These are phyloP conservation scores for Myotis lucifugus DNA, from an alignment of 2,113 vertebrate species.

Conservation along the genomic window DNA sequence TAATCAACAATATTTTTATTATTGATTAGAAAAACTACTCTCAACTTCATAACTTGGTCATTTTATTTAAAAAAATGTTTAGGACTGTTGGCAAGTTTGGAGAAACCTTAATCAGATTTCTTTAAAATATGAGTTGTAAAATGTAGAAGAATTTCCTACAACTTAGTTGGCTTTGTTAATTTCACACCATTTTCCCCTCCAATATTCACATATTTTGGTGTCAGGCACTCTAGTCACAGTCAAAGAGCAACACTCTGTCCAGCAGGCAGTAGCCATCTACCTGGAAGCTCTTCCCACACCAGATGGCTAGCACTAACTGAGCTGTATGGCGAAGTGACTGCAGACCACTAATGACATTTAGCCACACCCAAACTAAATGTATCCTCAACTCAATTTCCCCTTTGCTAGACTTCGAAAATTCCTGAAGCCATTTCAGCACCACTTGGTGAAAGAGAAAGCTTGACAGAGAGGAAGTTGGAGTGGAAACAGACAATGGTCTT, in stretches of 20 bases:
- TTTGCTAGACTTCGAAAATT: background rate
- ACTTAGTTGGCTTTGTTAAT: background rate
- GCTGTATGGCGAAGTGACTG: background rate
- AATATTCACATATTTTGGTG: background rate
- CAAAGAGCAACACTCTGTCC: background rate
- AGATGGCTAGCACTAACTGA: background rate
- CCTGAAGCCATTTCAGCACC: background rate
- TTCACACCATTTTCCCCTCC: background rate
- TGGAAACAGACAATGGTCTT: background rate
- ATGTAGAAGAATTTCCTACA: background rate
- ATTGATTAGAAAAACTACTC: background rate
- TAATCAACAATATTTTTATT: background rate
- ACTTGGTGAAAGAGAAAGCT: background rate
- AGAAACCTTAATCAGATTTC: background rate
- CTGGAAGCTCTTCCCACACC: background rate
- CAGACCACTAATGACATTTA: background rate
- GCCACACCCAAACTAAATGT: background rate
- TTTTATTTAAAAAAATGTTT: background rate
- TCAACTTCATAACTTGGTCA: background rate
- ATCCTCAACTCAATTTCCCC: background rate
- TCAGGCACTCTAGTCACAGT: background rate
- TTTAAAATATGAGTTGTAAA: constrained; percentile 21
- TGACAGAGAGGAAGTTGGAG: background rate
- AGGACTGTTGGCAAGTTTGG: background rate
- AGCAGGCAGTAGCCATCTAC: background rate